phyloP scores from a whole-genome alignment of 1,140 invertebrate genomes.

The Solen grandis region DNA sequence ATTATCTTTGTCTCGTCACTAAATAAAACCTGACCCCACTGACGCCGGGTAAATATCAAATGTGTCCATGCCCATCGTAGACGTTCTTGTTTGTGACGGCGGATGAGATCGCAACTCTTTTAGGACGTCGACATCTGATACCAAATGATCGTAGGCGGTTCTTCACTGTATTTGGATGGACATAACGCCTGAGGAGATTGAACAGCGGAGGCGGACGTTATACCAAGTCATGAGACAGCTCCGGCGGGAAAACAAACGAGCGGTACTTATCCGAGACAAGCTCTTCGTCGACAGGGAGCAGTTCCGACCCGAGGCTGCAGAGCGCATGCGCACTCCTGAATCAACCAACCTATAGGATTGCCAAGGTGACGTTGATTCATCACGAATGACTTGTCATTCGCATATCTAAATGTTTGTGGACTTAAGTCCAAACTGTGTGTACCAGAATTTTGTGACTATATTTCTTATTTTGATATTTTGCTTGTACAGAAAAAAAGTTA shows the following conservation, averaged over 20 bases:
- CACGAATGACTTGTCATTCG: constrained; percentile 16
- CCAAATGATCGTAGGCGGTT: too few species aligned
- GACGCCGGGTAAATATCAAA: neutral
- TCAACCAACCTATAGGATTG: neutral
- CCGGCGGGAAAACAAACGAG: neutral
- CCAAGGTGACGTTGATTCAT: neutral
- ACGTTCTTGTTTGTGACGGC: too few species aligned
- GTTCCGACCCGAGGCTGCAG: too few species aligned
- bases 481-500: neutral
- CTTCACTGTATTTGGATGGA: too few species aligned
- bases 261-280: neutral
- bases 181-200: neutral
- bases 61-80: neutral
- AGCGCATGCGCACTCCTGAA: neutral
- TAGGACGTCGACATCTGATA: too few species aligned
- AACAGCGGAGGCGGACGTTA: too few species aligned
- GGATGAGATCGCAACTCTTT: too few species aligned
- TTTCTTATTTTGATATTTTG: neutral
- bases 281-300: constrained; percentile 6
- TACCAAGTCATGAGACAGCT: neutral
- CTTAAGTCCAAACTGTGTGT: neutral
- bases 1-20: neutral
- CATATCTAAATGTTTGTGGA: neutral
- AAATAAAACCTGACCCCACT: neutral
- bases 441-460: neutral